Evolutionary conservation across 2,888 invertebrate species (phyloP), one percentile per base, ranked within the genome.

Genomic region (Nephrotoma appendiculata): DNA sequence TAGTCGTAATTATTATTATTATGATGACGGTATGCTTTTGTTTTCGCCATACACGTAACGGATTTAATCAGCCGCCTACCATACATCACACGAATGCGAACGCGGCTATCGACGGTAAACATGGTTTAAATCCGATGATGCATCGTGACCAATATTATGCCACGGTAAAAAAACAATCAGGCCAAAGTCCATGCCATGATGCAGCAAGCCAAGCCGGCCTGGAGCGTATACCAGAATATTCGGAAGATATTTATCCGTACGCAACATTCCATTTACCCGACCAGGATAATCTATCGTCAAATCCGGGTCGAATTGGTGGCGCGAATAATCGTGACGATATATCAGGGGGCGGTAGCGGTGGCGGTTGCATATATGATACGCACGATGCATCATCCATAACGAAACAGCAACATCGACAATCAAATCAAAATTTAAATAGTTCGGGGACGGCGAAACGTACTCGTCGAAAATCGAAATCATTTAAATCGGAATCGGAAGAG

Each of bases 181-280:
- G 92, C 87, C 92, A 92, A 88, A 86, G 86, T 41, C 86, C 87
- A 7, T 85, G 86, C 44, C 89, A 89, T 86, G 90, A 91, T 89
- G 90, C 90, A 88, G 89, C 91, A 88, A 91, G 92, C 88, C 9
- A 7, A 71, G 31, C 71, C 31, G 90, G 90, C 87, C 91, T 93
- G 88, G 93, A 93, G 89, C 92, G 93, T 87, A 93, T 93, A 89
- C 93, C 93, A 87, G 93, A 93, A 90, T 93, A 93, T 90, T 93
- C 93, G 84, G 93, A 94, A 90, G 94, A 94, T 89, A 93, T 94
- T 89, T 93, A 93, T 90, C 93, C 94, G 86, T 94, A 94, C 90
- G 94, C 93, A 86, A 93, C 93, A 88, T 93, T 93, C 90, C 93
- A 93, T 90, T 91, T 93, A 89, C 92, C 92, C 11, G 93, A 93